Base-by-base conservation (phyloP, 1,140 invertebrate species). In the Philotrypesis tridentata region DNA sequence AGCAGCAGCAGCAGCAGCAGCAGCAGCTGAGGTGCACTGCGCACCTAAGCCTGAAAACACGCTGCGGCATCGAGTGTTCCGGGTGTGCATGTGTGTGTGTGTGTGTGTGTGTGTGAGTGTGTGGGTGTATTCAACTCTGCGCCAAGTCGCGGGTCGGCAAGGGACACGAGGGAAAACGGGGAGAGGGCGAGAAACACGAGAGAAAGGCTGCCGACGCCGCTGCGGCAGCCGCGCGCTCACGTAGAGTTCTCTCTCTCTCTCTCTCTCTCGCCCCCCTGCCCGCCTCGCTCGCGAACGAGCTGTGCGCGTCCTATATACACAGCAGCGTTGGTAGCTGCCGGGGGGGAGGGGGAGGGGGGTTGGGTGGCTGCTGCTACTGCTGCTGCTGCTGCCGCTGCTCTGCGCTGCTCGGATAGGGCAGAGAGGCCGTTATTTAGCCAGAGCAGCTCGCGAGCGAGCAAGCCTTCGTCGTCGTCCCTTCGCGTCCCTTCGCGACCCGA, bases 391-490 rank as follows among this genome's bases (percentile, higher is more conserved):
- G 83, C n/a, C n/a, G n/a, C n/a, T n/a, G n/a, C n/a, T n/a, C 74
- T 78, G 78, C 77, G 55, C 40, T 60, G 80, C 9, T 78, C 74
- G 72, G 87, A 89, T 89, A 89, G 89, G 88, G 86, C 87, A 89
- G 48, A 89, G 48, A 55, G 86, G 85, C 88, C 88, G 88, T 90
- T 89, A 89, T 89, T 89, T 89, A 89, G 89, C 87, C 85, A 88
- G 87, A 87, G 87, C 48, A 43, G 48, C 48, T n/a, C 48, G 85
- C 85, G 86, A 83, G 85, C 82, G 83, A 17, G 61, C 79, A 43
- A 63, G 12, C 60, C 33, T 40, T 40, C 77, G 63, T 70, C 43
- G 76, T 68, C 65, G 37, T 48, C 63, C 12, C 77, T 11, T 55
- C 67, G 84, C 87, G 88, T 86, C 88, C 88, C 87, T 87, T 87